Base-by-base conservation (phyloP, 2,797 vertebrate genomes). In the Coranthus polyacanthus region DNA sequence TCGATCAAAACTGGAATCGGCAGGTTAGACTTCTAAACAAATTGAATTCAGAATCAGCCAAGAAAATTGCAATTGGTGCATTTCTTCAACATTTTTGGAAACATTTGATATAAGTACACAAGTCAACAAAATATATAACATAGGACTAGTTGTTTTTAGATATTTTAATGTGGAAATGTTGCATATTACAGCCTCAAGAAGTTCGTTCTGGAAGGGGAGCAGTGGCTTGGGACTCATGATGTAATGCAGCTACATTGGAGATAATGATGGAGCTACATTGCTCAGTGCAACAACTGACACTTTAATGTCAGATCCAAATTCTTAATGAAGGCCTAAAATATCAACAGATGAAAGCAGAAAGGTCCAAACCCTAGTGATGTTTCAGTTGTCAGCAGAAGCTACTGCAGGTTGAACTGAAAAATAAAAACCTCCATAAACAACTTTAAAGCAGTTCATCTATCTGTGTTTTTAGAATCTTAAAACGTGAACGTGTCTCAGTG, bases 331-430 rank as follows among this genome's bases (percentile, higher is more conserved):
- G 39, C 11, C 16, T 15, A 12, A 54, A 57, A 49, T 37, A 36
- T 56, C 18, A 47, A 34, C 6, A 13, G 13, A 17, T 37, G 9
- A 49, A 58, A 72, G 65, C 26, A 32, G 6, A 64, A 59, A 53
- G 26, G 13, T 49, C 10, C 39, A 39, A 67, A 29, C 34, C 49
- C 15, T 20, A 13, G 17, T 58, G 59, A 60, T 54, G 38, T 51
- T 61, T 65, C 17, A 24, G 21, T 50, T 65, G 37, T 68, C 26
- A 20, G 7, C 5, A 24, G 41, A 69, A 64, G 47, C 75, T 62
- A 39, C 50, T 44, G 26, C 8, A 56, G 41, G 17, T 57, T 46
- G 6, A 54, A 12, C 54, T 63, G 6, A 3, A 26, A 6, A 26
- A 26, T 3, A 3, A 26, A 26, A 26, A 3, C 3, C 42, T 57